phyloP scores from a whole-genome alignment of 2,797 vertebrate species.

The Sebastiscus albofasciatus region DNA sequence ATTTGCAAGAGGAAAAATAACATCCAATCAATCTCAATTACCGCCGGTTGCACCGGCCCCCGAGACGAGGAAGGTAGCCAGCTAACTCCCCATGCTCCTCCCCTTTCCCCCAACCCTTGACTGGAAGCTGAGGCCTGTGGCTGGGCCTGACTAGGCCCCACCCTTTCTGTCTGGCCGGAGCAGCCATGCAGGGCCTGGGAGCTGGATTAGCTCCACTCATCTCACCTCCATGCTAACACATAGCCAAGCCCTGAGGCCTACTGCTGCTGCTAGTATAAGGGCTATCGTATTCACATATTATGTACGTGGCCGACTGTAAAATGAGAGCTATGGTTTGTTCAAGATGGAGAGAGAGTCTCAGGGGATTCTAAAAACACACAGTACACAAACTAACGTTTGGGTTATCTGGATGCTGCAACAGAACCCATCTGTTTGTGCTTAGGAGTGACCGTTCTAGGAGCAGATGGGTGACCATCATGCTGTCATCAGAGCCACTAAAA shows the following conservation, averaged over 20 bases:
- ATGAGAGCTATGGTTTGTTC: conserved; percentile 23
- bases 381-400: conserved; percentile 29
- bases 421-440: conserved; percentile 63
- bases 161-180: conserved; percentile 75
- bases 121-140: conserved; percentile 78
- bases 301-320: conserved; percentile 31
- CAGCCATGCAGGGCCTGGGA: conserved; percentile 42
- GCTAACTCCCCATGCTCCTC: conserved; percentile 81
- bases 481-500: conserved; percentile 58
- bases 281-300: conserved; percentile 41
- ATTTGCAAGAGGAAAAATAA: conserved; percentile 99
- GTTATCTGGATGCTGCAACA: conserved; percentile 39
- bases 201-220: conserved; percentile 69
- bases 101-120: conserved; percentile 79
- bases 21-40: conserved; percentile 99
- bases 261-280: conserved; percentile 19
- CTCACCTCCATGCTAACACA: conserved; percentile 65
- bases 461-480: conserved; percentile 54
- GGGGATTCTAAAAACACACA: conserved; percentile 32
- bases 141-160: conserved; percentile 70
- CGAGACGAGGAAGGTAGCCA: conserved; percentile 90
- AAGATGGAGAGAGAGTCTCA: conserved; percentile 4
- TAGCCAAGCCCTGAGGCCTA: conserved; percentile 41
- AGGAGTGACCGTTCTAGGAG: conserved; percentile 29
- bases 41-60: conserved; percentile 90